Conservation (phyloP, 2,113 vertebrate genomes). For the Tichodroma muraria region DNA sequence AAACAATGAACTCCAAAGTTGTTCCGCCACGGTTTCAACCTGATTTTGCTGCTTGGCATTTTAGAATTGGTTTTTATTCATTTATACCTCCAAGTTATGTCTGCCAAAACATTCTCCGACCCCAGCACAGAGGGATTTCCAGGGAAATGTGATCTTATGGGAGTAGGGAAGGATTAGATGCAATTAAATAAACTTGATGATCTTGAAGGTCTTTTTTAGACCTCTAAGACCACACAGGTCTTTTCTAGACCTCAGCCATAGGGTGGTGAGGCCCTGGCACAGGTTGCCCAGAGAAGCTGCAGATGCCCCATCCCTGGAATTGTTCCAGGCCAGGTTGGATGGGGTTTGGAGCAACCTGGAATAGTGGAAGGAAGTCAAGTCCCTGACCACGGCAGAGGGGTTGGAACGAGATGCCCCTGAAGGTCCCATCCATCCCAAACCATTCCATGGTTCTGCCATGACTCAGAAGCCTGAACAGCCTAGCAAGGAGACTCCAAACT, state of each 20-base stretch:
- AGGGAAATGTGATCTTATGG: background rate
- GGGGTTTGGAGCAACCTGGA: background rate
- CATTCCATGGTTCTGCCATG: background rate
- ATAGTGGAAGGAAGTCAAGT: background rate
- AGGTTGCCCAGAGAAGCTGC: background rate
- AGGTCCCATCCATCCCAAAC: background rate
- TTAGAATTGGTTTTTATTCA: background rate
- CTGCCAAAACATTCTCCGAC: background rate
- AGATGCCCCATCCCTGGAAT: background rate
- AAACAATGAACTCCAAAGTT: background rate
- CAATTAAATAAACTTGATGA: background rate
- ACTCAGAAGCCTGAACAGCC: background rate
- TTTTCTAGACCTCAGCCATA: background rate
- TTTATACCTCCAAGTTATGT: background rate
- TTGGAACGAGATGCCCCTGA: background rate
- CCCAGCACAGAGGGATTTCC: background rate
- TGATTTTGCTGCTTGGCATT: background rate
- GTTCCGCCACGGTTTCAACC: background rate
- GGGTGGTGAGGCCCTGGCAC: background rate
- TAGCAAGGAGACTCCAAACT: background rate
- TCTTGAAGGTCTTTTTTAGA: background rate
- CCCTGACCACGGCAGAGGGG: background rate
- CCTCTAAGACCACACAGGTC: background rate
- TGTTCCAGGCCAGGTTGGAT: background rate
- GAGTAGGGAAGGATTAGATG: background rate